Evolutionary conservation across 1,140 invertebrate genomes (phyloP).

Genomic region (Eriosoma lanigerum): DNA sequence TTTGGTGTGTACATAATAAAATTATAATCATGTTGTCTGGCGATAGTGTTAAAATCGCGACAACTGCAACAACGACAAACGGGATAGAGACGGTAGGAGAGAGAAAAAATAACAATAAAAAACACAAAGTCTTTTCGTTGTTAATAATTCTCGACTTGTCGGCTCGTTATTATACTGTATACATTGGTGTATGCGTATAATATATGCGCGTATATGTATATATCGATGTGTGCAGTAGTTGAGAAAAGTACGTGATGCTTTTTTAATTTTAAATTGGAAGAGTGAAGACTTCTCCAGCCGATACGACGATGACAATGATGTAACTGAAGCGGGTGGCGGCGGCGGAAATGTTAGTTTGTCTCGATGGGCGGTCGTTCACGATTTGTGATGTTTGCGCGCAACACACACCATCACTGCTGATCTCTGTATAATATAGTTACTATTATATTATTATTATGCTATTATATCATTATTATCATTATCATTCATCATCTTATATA

Average conservation of each 20-base stretch:
- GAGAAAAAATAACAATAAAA: conserved; percentile 1
- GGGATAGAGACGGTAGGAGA: no score
- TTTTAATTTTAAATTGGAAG: conserved; percentile 27
- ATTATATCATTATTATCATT: no score
- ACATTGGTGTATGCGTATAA: not conserved
- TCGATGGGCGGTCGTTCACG: not conserved
- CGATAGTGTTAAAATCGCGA: not conserved
- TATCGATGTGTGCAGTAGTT: not conserved
- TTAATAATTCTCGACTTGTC: conserved; percentile 31
- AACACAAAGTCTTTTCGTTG: not conserved
- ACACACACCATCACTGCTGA: no score
- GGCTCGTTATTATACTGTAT: not conserved
- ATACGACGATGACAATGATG: conserved; percentile 2
- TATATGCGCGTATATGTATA: not conserved
- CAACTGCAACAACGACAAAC: not conserved
- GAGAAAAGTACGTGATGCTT: conserved; percentile 24
- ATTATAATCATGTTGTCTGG: no score
- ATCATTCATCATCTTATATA: no score
- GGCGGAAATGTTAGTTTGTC: not conserved
- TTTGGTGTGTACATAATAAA: not conserved
- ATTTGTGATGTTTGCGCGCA: not conserved
- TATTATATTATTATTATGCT: no score
- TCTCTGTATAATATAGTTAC: no score
- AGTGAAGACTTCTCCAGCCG: not conserved
- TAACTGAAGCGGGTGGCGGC: not conserved